Evolutionary conservation across 2,113 vertebrate genomes (phyloP).

Genomic region (Brevimyrus niger): DNA sequence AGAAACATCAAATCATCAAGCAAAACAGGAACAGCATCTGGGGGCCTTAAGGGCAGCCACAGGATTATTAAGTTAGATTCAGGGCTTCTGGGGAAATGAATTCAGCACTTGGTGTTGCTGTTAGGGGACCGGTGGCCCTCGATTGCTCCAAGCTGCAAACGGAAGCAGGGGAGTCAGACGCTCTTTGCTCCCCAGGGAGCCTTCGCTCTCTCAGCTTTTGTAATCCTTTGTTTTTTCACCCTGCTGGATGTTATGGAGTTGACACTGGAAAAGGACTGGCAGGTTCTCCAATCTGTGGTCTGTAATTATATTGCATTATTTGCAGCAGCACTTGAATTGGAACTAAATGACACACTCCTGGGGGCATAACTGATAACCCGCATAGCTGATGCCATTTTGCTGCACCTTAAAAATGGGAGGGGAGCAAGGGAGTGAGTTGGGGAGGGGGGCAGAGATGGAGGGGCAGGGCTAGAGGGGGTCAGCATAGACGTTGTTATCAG

Average conservation of each 20-base stretch:
- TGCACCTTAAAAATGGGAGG: conserved; percentile 16
- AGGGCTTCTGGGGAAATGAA: conserved; percentile 55
- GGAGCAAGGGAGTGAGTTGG: neutral
- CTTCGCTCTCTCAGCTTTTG: neutral
- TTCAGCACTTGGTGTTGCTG: conserved; percentile 50
- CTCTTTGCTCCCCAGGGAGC: neutral
- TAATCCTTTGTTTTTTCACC: neutral
- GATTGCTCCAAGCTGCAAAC: neutral
- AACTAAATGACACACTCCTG: neutral
- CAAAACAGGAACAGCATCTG: conserved; percentile 46
- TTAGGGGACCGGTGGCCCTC: neutral
- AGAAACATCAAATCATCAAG: neutral
- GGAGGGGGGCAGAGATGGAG: conserved; percentile 16
- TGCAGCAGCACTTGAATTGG: neutral
- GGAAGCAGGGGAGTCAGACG: neutral
- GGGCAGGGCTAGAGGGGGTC: conserved; percentile 23
- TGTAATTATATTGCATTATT: neutral
- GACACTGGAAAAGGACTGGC: neutral
- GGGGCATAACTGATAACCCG: neutral
- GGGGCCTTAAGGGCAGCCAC: conserved; percentile 55
- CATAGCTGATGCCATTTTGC: neutral
- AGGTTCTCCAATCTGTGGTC: conserved; percentile 6
- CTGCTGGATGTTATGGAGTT: neutral
- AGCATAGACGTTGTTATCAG: neutral
- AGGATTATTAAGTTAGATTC: conserved; percentile 54